Conservation (phyloP, 2,797 vertebrate species). For the Triplophysa yarkandensis region DNA sequence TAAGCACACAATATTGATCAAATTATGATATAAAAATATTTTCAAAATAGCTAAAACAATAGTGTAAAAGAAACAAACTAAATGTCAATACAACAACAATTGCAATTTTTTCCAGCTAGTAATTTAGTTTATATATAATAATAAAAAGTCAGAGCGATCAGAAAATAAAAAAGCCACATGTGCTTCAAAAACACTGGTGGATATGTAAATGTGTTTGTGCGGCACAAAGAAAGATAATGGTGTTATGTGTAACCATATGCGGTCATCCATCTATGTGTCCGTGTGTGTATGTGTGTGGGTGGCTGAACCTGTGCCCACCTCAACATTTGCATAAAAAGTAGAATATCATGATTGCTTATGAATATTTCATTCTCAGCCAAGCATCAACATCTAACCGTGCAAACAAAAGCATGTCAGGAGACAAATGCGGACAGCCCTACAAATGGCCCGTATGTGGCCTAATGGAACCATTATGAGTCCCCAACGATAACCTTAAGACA, state of each 20-base stretch:
- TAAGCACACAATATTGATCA: no score
- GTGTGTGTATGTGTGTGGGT: background rate
- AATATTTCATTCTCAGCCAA: conserved; percentile 69
- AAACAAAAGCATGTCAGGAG: conserved; percentile 43
- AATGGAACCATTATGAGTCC: conserved; percentile 36
- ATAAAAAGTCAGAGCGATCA: background rate
- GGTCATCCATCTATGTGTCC: background rate
- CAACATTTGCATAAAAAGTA: conserved; percentile 53
- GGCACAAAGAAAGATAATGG: background rate
- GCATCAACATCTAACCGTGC: conserved; percentile 59
- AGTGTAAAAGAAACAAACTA: no score
- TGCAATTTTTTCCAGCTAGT: no score
- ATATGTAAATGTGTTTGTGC: conserved; percentile 10
- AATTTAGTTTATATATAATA: no score
- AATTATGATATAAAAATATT: no score
- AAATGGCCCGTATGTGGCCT: conserved; percentile 24
- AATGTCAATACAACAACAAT: no score
- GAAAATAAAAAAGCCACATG: conserved; percentile 1
- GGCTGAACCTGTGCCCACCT: conserved; percentile 62
- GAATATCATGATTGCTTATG: conserved; percentile 58
- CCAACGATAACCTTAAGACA: conserved; percentile 31
- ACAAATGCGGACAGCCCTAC: conserved; percentile 28
- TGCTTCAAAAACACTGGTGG: conserved; percentile 3
- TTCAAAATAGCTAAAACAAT: background rate
- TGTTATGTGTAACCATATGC: conserved; percentile 17